These are phyloP conservation scores for Aporophyla lueneburgensis DNA, from an alignment of 2,888 invertebrate genomes.

Conservation along the genomic window DNA sequence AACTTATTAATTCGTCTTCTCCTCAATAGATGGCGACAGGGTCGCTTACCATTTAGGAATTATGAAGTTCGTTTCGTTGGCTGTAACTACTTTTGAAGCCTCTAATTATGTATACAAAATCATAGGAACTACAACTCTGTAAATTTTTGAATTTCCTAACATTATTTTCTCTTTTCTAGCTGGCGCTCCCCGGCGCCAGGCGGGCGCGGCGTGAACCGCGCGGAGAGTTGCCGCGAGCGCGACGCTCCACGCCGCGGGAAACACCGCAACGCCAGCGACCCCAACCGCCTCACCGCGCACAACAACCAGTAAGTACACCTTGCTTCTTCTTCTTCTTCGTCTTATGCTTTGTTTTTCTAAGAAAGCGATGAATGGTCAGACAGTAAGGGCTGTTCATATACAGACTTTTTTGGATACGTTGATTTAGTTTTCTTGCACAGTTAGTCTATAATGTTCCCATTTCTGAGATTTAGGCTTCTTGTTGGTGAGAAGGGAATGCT, in stretches of 20 bases:
- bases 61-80: background rate
- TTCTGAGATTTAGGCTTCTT: too few relatives aligned
- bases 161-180: background rate
- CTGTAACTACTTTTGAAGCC: background rate
- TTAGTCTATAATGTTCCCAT: too few relatives aligned
- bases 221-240: conserved; percentile 88
- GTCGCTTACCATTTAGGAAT: background rate
- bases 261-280: conserved; percentile 88
- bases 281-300: conserved; percentile 87
- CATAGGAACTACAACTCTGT: background rate
- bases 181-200: conserved; percentile 64
- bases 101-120: too few relatives aligned
- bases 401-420: too few relatives aligned
- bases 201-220: conserved; percentile 86
- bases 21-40: background rate
- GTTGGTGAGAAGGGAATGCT: too few relatives aligned
- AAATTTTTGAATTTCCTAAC: background rate
- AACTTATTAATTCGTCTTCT: background rate
- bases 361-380: too few relatives aligned
- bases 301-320: conserved; percentile 82
- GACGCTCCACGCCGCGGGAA: conserved; percentile 87
- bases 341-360: too few relatives aligned
- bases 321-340: too few relatives aligned
- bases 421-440: too few relatives aligned
- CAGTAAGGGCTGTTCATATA: too few relatives aligned